A percentile compares a stretch with the other conserved stretches of the same genome.
phyloP scores from a whole-genome alignment of 2,888 invertebrate species.

The Timema podura region DNA sequence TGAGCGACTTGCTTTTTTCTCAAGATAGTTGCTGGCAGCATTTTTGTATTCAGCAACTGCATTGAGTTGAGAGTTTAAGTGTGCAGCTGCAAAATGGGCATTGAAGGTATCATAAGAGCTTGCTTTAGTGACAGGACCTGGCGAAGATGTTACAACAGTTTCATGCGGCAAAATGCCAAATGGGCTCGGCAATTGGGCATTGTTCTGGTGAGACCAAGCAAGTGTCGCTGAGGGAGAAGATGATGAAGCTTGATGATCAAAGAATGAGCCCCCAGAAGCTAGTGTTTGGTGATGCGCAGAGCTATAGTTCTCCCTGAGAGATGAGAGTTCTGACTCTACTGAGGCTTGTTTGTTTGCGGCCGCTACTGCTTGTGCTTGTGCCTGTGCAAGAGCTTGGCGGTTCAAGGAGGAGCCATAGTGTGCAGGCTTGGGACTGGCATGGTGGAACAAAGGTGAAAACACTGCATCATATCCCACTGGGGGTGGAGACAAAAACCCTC shows the following conservation, averaged over 20 bases:
- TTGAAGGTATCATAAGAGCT: constrained; percentile 61
- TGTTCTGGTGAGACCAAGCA: constrained; percentile 69
- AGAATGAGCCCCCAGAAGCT: constrained; percentile 60
- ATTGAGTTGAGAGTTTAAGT: constrained; percentile 59
- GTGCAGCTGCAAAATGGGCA: constrained; percentile 64
- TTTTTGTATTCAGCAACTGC: constrained; percentile 41
- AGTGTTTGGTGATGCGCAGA: constrained; percentile 51
- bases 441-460: constrained; percentile 78
- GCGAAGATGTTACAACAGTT: constrained; percentile 64
- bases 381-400: constrained; percentile 30
- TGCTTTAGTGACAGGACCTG: constrained; percentile 54
- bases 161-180: constrained; percentile 76
- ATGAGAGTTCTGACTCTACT: constrained; percentile 55
- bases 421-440: constrained; percentile 69
- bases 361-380: constrained; percentile 31
- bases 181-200: constrained; percentile 61
- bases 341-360: constrained; percentile 50
- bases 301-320: constrained; percentile 56
- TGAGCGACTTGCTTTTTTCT: constrained; percentile 25
- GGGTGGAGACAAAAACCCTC: constrained; percentile 69
- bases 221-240: constrained; percentile 51
- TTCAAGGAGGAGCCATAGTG: constrained; percentile 63
- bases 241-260: constrained; percentile 57
- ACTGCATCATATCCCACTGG: constrained; percentile 77
- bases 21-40: constrained; percentile 22